These are phyloP conservation scores for Poeciliopsis turrubarensis DNA, from an alignment of 2,113 vertebrate species.

Conservation along the genomic window DNA sequence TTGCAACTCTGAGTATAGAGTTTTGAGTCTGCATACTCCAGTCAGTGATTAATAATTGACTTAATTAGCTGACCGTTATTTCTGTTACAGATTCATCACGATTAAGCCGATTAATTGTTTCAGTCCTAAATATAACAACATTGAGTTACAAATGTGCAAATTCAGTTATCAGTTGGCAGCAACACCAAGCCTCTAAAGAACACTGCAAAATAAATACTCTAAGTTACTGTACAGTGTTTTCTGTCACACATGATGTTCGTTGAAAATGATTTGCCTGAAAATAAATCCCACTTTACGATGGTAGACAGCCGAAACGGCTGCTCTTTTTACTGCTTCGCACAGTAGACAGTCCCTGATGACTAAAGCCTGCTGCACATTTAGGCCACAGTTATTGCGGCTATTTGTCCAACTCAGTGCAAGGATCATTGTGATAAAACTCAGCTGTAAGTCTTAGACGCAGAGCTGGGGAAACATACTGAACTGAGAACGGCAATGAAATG, in stretches of 20 bases:
- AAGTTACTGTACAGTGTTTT: neutral
- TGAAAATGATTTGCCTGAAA: neutral
- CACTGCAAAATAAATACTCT: neutral
- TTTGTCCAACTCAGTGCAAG: conserved; percentile 3
- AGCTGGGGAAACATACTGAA: neutral
- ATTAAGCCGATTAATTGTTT: too few relatives aligned
- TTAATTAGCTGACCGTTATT: too few relatives aligned
- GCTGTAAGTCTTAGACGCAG: neutral
- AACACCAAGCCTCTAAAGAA: neutral
- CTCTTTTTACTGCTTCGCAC: neutral
- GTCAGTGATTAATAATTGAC: too few relatives aligned
- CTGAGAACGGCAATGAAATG: neutral
- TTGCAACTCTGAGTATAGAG: too few relatives aligned
- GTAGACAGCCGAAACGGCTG: neutral
- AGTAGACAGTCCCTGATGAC: neutral
- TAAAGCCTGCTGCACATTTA: neutral
- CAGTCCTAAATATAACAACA: too few relatives aligned
- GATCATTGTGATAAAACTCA: neutral
- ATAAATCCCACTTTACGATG: neutral
- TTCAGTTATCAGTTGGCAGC: neutral
- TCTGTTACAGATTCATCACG: too few relatives aligned
- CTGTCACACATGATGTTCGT: neutral
- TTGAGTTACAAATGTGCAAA: too few relatives aligned
- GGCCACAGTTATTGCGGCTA: neutral
- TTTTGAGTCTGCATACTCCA: too few relatives aligned